Percentiles rank a stretch among this genome's conserved stretches.
phyloP scores from a whole-genome alignment of 1,140 invertebrate species.

The Bombus waltoni region DNA sequence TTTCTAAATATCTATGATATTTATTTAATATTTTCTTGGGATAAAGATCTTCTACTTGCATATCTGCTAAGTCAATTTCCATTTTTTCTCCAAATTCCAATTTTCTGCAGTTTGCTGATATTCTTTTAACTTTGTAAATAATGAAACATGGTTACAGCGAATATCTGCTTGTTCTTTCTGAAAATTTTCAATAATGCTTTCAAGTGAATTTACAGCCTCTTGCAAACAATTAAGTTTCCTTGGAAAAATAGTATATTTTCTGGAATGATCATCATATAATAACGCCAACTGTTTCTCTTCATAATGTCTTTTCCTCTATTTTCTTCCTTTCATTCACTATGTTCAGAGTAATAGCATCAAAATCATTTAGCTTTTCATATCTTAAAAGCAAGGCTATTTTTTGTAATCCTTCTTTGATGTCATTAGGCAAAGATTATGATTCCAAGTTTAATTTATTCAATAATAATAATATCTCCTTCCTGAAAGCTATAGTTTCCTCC shows the following conservation, averaged over 20 bases:
- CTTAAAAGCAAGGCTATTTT: slow-evolving; percentile 67
- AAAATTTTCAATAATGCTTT: slow-evolving; percentile 48
- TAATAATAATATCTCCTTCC: slow-evolving; percentile 67
- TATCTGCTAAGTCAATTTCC: slow-evolving; percentile 61
- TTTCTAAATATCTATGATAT: slow-evolving; percentile 67
- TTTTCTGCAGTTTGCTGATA: slow-evolving; percentile 69
- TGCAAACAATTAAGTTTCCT: slow-evolving; percentile 67
- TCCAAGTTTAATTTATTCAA: slow-evolving; percentile 66
- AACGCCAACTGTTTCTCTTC: slow-evolving; percentile 69
- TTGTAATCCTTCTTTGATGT: slow-evolving; percentile 69
- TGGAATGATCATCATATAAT: slow-evolving; percentile 69
- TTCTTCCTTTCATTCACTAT: slow-evolving; percentile 67
- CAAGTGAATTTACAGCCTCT: slow-evolving; percentile 59
- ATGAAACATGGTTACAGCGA: slow-evolving; percentile 63
- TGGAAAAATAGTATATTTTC: slow-evolving; percentile 64
- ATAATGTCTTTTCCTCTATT: slow-evolving; percentile 63
- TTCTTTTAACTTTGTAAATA: slow-evolving; percentile 69
- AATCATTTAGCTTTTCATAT: slow-evolving; percentile 67
- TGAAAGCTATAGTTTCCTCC: slow-evolving; percentile 69
- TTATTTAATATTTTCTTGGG: slow-evolving; percentile 70
- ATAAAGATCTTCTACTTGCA: slow-evolving; percentile 68
- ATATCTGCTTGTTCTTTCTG: slow-evolving; percentile 63
- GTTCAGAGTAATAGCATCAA: slow-evolving; percentile 66
- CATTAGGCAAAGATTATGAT: slow-evolving; percentile 63
- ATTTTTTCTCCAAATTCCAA: no score